A percentile compares a stretch with the other conserved stretches of the same genome.
Evolutionary conservation across 1,140 invertebrate species (phyloP).

Genomic region (Bombus huntii): DNA sequence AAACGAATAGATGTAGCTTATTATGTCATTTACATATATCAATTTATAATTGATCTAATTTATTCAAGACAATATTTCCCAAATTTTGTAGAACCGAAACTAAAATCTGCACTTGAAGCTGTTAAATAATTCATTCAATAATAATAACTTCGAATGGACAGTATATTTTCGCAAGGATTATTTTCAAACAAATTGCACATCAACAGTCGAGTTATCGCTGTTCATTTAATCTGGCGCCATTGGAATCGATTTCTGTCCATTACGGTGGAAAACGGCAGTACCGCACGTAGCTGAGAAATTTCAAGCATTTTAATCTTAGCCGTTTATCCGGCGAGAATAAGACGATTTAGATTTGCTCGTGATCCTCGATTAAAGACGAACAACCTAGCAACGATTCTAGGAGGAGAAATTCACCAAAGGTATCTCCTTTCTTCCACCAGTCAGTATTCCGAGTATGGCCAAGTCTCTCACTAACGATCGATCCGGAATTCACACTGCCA

Average conservation of each 20-base stretch:
- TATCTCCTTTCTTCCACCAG: constrained; percentile 35
- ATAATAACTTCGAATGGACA: background rate
- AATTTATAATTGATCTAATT: no score
- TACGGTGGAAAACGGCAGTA: background rate
- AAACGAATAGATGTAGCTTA: no score
- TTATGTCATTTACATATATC: no score
- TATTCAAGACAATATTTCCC: background rate
- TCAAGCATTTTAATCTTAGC: background rate
- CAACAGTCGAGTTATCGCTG: background rate
- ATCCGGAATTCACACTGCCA: constrained; percentile 43
- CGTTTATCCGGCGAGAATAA: constrained; percentile 14
- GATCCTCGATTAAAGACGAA: constrained; percentile 54
- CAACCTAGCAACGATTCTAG: constrained; percentile 43
- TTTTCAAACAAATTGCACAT: background rate
- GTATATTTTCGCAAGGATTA: background rate
- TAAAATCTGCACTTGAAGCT: background rate
- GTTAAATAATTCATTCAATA: background rate
- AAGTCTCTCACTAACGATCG: constrained; percentile 59
- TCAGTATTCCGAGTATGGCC: background rate
- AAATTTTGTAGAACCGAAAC: background rate
- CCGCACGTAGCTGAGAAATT: background rate
- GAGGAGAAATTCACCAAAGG: constrained; percentile 31
- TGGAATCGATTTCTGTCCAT: background rate
- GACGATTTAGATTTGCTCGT: constrained; percentile 44
- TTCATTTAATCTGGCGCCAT: background rate